Base-by-base conservation (phyloP, 2,113 vertebrate species). In the Bos indicus region DNA sequence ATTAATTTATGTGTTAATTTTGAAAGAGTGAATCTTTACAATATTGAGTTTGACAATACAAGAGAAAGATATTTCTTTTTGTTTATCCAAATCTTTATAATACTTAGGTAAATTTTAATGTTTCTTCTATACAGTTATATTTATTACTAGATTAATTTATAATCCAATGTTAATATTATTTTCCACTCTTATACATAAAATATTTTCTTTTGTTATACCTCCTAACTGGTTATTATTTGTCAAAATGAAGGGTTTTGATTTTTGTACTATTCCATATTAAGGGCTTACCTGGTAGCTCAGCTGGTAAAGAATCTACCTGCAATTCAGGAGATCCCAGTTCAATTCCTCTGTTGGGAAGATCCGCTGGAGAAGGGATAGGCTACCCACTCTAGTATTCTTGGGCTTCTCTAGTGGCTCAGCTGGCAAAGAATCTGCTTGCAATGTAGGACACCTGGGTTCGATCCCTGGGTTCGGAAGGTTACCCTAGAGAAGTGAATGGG, bases 21-120 rank as follows among this genome's bases (percentile, higher is more conserved):
- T 95, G 8, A 81, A 94, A 56, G 13, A 90, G 19, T 94, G 26
- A 97, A 57, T 84, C 33, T 88, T 93, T 56, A 80, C 16, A 30
- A 43, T 62, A 82, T 21, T 91, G 51, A 78, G 85, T 81, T 56
- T 81, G 33, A 23, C 12, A 91, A 80, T 40, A 56, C 3, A 74
- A 54, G 52, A 94, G 33, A 91, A 95, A 96, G 91, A 93, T n/a
- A 80, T 96, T 97, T 96, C 92, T 96, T 82, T 36, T 82, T 19
- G 36, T n/a, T 82, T 82, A 54, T 54, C 3, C 80, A 82, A 54
- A 54, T 54, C 12, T 54, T 82, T 36, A 23, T 54, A 82, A 82
- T 25, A 11, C 78, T 81, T 81, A 14, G 16, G 51, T 54, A 33
- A 54, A 54, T 25, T 82, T 54, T 82, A n/a, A n/a, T 82, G 19